These are phyloP conservation scores for Hydropsyche betteni DNA, from an alignment of 2,888 invertebrate genomes.

Conservation along the genomic window DNA sequence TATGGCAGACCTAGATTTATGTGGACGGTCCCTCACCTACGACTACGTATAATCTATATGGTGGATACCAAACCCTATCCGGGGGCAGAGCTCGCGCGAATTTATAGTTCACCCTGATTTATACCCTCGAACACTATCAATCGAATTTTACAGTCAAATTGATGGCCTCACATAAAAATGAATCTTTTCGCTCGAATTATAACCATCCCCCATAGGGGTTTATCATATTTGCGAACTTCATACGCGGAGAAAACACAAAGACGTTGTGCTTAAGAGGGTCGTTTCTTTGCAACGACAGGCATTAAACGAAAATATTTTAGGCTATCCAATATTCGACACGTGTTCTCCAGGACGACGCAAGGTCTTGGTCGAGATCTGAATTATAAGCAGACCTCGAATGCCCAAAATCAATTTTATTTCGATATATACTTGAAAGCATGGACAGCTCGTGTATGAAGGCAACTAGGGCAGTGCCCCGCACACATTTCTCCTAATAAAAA, in stretches of 20 bases:
- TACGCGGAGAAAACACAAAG: background rate
- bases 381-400: constrained; percentile 25
- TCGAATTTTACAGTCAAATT: constrained; percentile 41
- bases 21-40: constrained; percentile 16
- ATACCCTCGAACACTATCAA: constrained; percentile 40
- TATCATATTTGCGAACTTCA: background rate
- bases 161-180: background rate
- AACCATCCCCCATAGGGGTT: too few relatives aligned
- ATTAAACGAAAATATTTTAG: constrained; percentile 24
- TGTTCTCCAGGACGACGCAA: constrained; percentile 11
- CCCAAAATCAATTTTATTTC: constrained; percentile 29
- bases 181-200: too few relatives aligned
- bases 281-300: constrained; percentile 2
- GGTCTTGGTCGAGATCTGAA: constrained; percentile 29
- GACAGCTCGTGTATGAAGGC: too few relatives aligned
- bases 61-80: background rate
- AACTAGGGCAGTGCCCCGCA: too few relatives aligned
- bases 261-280: background rate
- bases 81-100: constrained; percentile 13
- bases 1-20: constrained; percentile 30
- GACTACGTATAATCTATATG: constrained; percentile 6
- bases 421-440: background rate
- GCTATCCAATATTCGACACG: constrained; percentile 29
- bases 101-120: constrained; percentile 39
- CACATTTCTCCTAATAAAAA: too few relatives aligned